phyloP scores from a whole-genome alignment of 2,113 vertebrate species.

The Cochlearius cochlearius region DNA sequence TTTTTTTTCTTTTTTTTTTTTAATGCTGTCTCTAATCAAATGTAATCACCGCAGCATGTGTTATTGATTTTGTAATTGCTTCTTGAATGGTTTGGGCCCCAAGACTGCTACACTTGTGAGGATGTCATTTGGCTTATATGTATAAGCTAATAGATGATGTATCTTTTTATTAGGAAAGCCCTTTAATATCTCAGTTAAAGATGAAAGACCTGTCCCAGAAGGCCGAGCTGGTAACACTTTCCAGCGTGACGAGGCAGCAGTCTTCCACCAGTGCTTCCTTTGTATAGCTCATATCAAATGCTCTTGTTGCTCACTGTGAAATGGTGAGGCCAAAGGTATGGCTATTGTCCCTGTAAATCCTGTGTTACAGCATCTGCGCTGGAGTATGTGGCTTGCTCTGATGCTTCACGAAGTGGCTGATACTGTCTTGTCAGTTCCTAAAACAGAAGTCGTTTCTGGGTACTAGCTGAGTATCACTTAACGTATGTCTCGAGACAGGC shows the following conservation, averaged over 20 bases:
- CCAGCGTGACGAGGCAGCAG: background rate
- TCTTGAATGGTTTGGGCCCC: constrained; percentile 71
- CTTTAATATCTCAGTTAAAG: constrained; percentile 52
- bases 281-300: background rate
- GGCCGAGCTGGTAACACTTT: background rate
- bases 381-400: background rate
- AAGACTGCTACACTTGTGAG: constrained; percentile 62
- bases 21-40: constrained; percentile 70
- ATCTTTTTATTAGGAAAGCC: constrained; percentile 58
- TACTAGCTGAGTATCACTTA: background rate
- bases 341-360: background rate
- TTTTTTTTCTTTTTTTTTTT: background rate
- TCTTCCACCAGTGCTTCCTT: background rate
- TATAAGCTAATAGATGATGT: constrained; percentile 60
- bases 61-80: constrained; percentile 78
- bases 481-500: background rate
- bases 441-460: background rate
- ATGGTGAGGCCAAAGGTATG: background rate
- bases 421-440: background rate
- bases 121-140: constrained; percentile 65
- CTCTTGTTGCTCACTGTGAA: background rate
- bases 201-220: constrained; percentile 42
- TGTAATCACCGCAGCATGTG: constrained; percentile 71
- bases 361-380: background rate
- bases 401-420: background rate